Evolutionary conservation across 2,113 vertebrate species (phyloP), one percentile per base, ranked within the genome.

Genomic region (Tamias sibiricus): DNA sequence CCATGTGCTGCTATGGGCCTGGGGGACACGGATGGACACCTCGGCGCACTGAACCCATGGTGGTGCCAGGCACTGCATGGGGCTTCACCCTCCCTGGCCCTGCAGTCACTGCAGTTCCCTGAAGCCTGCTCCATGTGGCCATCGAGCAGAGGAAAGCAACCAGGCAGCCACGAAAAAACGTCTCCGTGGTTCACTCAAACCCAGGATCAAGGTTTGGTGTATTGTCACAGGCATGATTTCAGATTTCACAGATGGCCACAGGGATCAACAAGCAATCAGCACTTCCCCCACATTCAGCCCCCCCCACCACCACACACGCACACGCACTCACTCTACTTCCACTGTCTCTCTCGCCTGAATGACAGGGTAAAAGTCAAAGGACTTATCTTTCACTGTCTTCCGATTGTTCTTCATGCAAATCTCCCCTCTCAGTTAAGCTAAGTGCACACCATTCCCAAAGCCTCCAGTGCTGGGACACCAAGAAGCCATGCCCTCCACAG

Each of bases 251-350:
- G 35, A 66, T 76, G 47, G 81, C 66, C 52, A 47, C 22, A 8
- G 16, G 1, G 22, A 69, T 11, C 35, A 37, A n/a, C 3, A 19
- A 59, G 54, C 42, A 6, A 6, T 7, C 68, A 13, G 26, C 10
- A n/a, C 4, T 6, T 52, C 77, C 28, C 22, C 22, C 7, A 8
- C 17, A 0, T 44, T 37, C 68, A 4, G 12, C 6, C 4, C 4
- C 10, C 14, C 1, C 7, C 4, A 16, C 13, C 28, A 6, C 1
- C 6, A n/a, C n/a, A n/a, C n/a, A n/a, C n/a, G n/a, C 9, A 32
- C 37, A 17, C 22, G 9, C 10, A 49, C 82, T 3, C 42, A 9
- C n/a, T 17, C 81, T 32, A 47, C 62, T 57, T 52, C 19, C 68
- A 26, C 54, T 66, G 57, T 75, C 66, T 66, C 66, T 75, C 24